Conservation (phyloP, 2,797 vertebrate species). For the Tiaroga cobitis region DNA sequence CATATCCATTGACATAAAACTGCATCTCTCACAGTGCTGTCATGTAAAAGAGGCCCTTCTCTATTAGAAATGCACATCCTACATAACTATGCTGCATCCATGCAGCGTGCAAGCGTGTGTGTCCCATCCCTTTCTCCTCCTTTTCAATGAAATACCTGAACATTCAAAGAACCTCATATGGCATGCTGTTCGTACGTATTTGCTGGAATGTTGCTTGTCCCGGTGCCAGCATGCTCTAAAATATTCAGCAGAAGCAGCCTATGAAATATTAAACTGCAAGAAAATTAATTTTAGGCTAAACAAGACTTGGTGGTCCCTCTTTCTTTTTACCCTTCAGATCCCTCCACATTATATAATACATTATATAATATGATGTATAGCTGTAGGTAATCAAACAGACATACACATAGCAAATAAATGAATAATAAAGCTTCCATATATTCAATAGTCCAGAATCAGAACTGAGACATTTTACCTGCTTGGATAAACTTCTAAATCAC, state of each 20-base stretch:
- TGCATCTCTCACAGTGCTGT: slow-evolving; percentile 42
- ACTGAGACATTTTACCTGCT: slow-evolving; percentile 48
- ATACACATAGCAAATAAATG: neutral
- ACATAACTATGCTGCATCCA: slow-evolving; percentile 13
- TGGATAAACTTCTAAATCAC: slow-evolving; percentile 44
- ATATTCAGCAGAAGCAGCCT: slow-evolving; percentile 77
- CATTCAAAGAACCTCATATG: neutral
- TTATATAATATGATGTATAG: neutral
- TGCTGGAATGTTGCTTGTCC: slow-evolving; percentile 57
- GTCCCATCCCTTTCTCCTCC: slow-evolving; percentile 4
- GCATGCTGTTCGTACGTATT: slow-evolving; percentile 16
- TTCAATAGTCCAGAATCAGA: neutral
- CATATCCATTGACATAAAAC: slow-evolving; percentile 24
- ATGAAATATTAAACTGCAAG: slow-evolving; percentile 80
- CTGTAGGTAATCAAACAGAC: neutral
- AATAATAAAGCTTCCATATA: neutral
- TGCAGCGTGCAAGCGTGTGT: neutral
- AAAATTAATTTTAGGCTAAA: slow-evolving; percentile 73
- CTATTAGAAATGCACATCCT: slow-evolving; percentile 24
- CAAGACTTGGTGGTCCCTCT: slow-evolving; percentile 56
- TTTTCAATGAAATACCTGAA: slow-evolving; percentile 15
- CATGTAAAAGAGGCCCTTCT: slow-evolving; percentile 42
- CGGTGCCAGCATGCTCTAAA: slow-evolving; percentile 72
- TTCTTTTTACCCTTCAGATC: slow-evolving; percentile 39
- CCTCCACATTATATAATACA: neutral